These are phyloP conservation scores for Ectobius pallidus DNA, from an alignment of 2,888 invertebrate genomes.

Conservation along the genomic window DNA sequence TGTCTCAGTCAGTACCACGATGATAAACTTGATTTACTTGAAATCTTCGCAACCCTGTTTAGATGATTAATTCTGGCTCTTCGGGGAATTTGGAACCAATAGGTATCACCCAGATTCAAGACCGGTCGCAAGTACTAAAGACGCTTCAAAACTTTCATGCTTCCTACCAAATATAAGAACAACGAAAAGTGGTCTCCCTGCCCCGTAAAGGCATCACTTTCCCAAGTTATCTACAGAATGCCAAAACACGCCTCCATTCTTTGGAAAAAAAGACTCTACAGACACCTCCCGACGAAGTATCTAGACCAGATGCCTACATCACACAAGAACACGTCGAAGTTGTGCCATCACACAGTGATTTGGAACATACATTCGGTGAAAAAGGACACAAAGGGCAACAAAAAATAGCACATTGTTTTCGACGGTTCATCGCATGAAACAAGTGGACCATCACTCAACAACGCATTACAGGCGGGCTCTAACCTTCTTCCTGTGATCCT, in stretches of 20 bases:
- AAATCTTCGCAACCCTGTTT: no score
- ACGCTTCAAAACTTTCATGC: no score
- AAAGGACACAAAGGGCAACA: not conserved
- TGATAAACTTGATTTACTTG: no score
- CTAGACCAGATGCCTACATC: not conserved
- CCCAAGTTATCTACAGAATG: not conserved
- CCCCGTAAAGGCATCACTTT: not conserved
- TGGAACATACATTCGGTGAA: not conserved
- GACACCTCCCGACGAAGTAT: not conserved
- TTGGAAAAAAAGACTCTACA: not conserved
- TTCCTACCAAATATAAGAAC: not conserved
- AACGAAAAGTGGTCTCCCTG: not conserved
- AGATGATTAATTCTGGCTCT: no score
- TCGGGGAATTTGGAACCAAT: no score
- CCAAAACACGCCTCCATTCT: not conserved
- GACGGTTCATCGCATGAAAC: not conserved
- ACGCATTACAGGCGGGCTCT: not conserved
- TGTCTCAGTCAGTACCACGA: no score
- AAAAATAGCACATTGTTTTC: slow-evolving; percentile 7
- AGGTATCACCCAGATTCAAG: no score
- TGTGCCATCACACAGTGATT: not conserved
- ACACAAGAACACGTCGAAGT: not conserved
- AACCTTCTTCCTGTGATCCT: slow-evolving; percentile 5
- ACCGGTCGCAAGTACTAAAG: no score
- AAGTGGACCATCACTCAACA: not conserved